Base-by-base conservation (phyloP, 1,140 invertebrate genomes). In the Aphaenogaster rudis region DNA sequence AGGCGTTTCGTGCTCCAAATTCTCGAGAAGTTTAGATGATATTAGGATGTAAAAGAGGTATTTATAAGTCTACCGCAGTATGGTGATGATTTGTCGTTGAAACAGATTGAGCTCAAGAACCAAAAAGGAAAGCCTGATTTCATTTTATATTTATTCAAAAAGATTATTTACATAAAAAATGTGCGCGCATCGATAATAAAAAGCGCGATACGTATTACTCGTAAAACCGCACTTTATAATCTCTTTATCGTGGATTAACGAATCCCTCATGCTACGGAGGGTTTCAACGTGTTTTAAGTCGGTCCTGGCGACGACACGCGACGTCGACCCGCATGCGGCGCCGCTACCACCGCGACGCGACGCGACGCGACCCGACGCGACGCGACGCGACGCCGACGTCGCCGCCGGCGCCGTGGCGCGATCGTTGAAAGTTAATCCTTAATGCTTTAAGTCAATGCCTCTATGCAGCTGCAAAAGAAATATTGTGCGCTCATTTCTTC, bases 371-470 rank as follows among this genome's bases (percentile, higher is more conserved):
- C 42, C 42, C 28, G 21, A 21, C 21, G 21, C 80, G 80, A 21
- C n/a, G n/a, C n/a, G 61, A 7, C 39, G 59, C 59, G 74, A 59
- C 76, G 42, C 6, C 76, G 42, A 15, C 39, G 54, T 50, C 81
- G 54, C 15, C 52, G 45, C n/a, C 74, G 71, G 67, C 67, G 48
- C 57, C 82, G 74, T 48, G 59, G 8, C 82, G 36, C 84, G 57
- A 86, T 78, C 74, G 76, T 86, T 77, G 48, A 54, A 80, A 77
- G 63, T 77, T 66, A 80, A 80, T 79, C 76, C 45, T 77, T 80
- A 80, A 86, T 80, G 63, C 15, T 74, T 33, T n/a, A 33, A 79
- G 59, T 86, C 82, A 66, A 54, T 79, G 82, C 11, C 74, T 86
- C 48, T 36, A 28, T 64, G 36, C 59, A 28, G 7, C n/a, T 79